Evolutionary conservation across 2,797 vertebrate species (phyloP).

Genomic region (Chromis chromis): DNA sequence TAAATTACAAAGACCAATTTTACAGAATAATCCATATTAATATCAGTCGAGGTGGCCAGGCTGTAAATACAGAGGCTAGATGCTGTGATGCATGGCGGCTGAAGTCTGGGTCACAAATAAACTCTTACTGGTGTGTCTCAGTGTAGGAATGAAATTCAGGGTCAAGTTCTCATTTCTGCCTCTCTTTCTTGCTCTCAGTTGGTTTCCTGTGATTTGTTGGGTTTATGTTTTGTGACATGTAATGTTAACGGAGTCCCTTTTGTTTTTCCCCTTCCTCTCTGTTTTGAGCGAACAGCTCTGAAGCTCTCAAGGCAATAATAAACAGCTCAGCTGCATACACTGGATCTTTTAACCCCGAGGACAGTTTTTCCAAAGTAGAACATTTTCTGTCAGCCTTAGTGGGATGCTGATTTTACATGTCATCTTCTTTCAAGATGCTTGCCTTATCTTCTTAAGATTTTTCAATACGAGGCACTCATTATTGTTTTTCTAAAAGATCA

Average conservation of each 20-base stretch:
- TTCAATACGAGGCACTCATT: slow-evolving; percentile 50
- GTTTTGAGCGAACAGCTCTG: slow-evolving; percentile 53
- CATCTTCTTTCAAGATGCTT: slow-evolving; percentile 48
- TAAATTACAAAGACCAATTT: slow-evolving; percentile 86
- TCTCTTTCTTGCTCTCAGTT: slow-evolving; percentile 39
- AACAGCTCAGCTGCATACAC: slow-evolving; percentile 43
- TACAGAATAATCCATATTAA: slow-evolving; percentile 88
- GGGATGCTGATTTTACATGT: slow-evolving; percentile 53
- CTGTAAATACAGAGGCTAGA: slow-evolving; percentile 80
- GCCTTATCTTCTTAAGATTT: slow-evolving; percentile 47
- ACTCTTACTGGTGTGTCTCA: slow-evolving; percentile 58
- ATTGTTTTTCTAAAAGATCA: slow-evolving; percentile 63
- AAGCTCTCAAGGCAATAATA: slow-evolving; percentile 56
- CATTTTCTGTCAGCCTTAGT: slow-evolving; percentile 47
- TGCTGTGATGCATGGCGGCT: slow-evolving; percentile 73
- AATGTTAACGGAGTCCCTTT: slow-evolving; percentile 60
- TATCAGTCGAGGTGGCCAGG: slow-evolving; percentile 73
- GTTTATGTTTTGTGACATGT: slow-evolving; percentile 63
- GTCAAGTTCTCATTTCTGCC: slow-evolving; percentile 63
- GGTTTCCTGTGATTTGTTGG: slow-evolving; percentile 63
- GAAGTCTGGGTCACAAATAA: slow-evolving; percentile 69
- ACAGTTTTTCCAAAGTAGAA: slow-evolving; percentile 26
- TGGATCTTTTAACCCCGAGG: slow-evolving; percentile 42
- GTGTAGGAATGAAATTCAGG: slow-evolving; percentile 63
- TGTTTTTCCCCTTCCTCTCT: slow-evolving; percentile 47